Conservation (phyloP, 2,888 invertebrate genomes). For the Nemapogon koenigi region DNA sequence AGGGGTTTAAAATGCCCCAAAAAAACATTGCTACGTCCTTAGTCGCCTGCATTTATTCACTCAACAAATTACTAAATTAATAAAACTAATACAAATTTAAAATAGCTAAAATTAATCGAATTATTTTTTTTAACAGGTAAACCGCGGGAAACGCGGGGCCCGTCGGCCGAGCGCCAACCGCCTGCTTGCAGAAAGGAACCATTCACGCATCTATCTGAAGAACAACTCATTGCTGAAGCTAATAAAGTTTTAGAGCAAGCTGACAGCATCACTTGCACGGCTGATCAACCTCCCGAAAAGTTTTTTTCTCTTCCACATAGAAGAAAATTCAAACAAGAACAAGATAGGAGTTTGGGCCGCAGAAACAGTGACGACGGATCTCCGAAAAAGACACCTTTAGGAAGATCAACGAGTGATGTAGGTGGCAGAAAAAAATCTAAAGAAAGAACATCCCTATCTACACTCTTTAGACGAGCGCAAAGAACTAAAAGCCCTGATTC, state of each 20-base stretch:
- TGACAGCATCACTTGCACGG: constrained; percentile 72
- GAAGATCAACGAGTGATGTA: constrained; percentile 66
- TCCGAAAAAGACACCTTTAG: constrained; percentile 43
- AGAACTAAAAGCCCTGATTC: constrained; percentile 54
- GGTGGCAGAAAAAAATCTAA: constrained; percentile 42
- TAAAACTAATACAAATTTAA: not conserved
- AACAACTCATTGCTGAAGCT: constrained; percentile 78
- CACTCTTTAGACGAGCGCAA: constrained; percentile 69
- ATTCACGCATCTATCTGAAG: constrained; percentile 72
- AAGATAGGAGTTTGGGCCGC: constrained; percentile 35
- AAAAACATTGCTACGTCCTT: no score
- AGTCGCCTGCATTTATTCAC: no score
- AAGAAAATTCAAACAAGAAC: constrained; percentile 56
- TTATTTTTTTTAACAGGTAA: constrained; percentile 38
- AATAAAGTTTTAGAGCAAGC: constrained; percentile 78
- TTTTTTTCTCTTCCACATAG: constrained; percentile 74
- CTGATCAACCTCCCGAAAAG: constrained; percentile 66
- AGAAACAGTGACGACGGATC: constrained; percentile 64
- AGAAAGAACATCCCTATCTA: constrained; percentile 71
- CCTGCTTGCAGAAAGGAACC: constrained; percentile 52
- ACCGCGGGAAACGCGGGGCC: constrained; percentile 46
- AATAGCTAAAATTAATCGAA: not conserved
- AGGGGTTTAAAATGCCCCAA: no score
- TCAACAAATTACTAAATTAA: not conserved
- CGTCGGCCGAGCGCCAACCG: constrained; percentile 35